Base-by-base conservation (phyloP, 2,888 invertebrate genomes). In the Agrilus cyanescens region DNA sequence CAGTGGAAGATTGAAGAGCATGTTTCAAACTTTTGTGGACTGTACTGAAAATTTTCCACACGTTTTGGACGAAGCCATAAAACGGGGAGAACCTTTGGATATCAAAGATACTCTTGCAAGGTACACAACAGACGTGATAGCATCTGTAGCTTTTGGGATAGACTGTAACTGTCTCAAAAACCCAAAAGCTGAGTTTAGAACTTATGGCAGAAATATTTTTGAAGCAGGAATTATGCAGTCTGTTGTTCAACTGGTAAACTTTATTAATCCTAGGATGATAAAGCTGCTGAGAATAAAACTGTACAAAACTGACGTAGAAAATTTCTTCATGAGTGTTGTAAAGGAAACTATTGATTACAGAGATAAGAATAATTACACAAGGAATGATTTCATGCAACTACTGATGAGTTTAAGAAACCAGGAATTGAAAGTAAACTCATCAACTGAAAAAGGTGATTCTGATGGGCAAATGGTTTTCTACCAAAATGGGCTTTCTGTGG, bases 331-430 rank as follows among this genome's bases (percentile, higher is more conserved):
- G 25, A 57, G 58, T 0, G 55, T 66, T 0, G 68, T 72, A 0
- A 62, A 57, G 1, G 59, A 67, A 0, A 69, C 68, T 0, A 61
- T 73, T 0, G 57, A 66, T 0, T 63, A 68, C 40, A 57, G 73
- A 8, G 67, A 68, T 46, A 57, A 59, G n/a, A 66, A 69, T 48
- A 62, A 69, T 2, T 47, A 73, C 0, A 54, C 52, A 0, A 57
- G 71, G n/a, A 71, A 73, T 41, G 76, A 74, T 57, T 73, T 76
- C 47, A 57, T 78, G 46, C 71, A 76, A 44, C 53, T 74, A 2
- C 57, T 74, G 38, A 58, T 71, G 15, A 64, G 74, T 32, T 49
- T 74, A 18, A 71, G 40, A 30, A 40, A 46, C 12, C 10, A 32
- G 1, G 25, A 38, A 12, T 18, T 7, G 7, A 37, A 30, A 36